Percentiles rank a stretch among this genome's conserved stretches.
These are phyloP conservation scores for Galeopterus variegatus DNA, from an alignment of 2,113 vertebrate species.

Conservation along the genomic window DNA sequence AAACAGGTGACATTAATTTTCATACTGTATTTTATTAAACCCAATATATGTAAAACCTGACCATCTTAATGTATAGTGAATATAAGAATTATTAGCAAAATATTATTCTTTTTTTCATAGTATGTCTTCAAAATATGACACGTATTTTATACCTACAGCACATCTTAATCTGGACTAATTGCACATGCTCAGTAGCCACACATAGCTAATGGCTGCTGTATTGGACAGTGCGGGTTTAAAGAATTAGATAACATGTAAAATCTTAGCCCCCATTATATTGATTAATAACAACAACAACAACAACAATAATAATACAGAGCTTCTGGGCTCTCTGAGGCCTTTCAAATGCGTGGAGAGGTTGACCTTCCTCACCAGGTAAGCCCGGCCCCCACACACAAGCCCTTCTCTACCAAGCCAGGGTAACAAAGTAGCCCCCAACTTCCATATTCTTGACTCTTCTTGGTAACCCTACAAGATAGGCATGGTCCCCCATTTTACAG, in stretches of 20 bases:
- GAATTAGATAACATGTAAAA: background rate
- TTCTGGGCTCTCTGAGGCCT: too few relatives aligned
- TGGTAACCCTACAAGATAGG: too few relatives aligned
- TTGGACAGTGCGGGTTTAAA: fast-evolving
- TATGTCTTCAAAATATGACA: background rate
- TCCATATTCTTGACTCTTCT: background rate
- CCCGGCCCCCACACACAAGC: too few relatives aligned
- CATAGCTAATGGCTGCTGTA: background rate
- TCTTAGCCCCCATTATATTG: fast-evolving
- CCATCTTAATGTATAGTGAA: background rate
- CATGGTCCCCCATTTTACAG: fast-evolving
- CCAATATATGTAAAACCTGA: background rate
- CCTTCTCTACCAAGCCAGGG: background rate
- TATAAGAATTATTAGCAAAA: background rate
- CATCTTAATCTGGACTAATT: fast-evolving
- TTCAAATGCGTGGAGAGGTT: background rate
- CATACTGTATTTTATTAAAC: background rate
- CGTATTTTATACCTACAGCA: background rate
- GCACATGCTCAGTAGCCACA: fast-evolving
- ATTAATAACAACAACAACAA: too few relatives aligned
- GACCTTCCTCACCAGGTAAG: background rate
- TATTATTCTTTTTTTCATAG: too few relatives aligned
- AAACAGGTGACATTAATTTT: background rate
- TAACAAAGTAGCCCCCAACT: background rate
- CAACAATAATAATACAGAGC: background rate